A percentile compares a stretch with the other conserved stretches of the same genome.
Evolutionary conservation across 2,888 invertebrate genomes (phyloP).

Genomic region (Drosophila dives): DNA sequence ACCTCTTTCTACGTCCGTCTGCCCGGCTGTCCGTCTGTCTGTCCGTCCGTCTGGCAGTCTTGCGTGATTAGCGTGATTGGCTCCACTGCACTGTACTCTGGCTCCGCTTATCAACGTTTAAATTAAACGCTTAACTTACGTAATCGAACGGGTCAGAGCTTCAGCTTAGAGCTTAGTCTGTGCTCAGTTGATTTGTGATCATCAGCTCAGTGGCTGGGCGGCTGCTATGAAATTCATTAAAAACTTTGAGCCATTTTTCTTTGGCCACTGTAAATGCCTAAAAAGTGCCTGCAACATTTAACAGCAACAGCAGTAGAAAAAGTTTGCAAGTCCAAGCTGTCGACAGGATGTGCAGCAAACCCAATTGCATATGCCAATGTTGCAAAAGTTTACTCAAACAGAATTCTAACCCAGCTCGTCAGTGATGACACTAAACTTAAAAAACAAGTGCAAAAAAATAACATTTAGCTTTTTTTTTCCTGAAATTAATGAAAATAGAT

Average conservation of each 20-base stretch:
- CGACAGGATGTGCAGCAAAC: conserved; percentile 80
- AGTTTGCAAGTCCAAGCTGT: conserved; percentile 79
- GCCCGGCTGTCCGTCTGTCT: conserved; percentile 12
- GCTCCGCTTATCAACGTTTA: conserved; percentile 56
- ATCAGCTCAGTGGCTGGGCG: conserved; percentile 49
- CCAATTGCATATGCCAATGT: conserved; percentile 80
- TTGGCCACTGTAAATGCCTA: conserved; percentile 37
- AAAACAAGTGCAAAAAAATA: neutral
- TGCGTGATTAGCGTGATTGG: conserved; percentile 68
- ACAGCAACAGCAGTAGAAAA: conserved; percentile 65
- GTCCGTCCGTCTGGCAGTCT: conserved; percentile 16
- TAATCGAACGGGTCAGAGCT: conserved; percentile 49
- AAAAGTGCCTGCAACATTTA: conserved; percentile 68
- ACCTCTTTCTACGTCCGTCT: conserved; percentile 42
- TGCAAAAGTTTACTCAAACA: conserved; percentile 62
- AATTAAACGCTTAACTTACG: conserved; percentile 39
- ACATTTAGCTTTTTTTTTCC: neutral
- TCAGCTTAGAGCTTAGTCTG: conserved; percentile 16
- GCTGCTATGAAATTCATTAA: conserved; percentile 80
- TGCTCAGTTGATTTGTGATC: conserved; percentile 31
- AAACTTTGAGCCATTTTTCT: conserved; percentile 59
- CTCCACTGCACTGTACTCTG: conserved; percentile 57
- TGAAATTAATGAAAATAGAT: neutral
- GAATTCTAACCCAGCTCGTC: conserved; percentile 10
- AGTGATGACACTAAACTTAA: conserved; percentile 49